Conservation (phyloP, 2,888 invertebrate species). For the Junonia oenone region DNA sequence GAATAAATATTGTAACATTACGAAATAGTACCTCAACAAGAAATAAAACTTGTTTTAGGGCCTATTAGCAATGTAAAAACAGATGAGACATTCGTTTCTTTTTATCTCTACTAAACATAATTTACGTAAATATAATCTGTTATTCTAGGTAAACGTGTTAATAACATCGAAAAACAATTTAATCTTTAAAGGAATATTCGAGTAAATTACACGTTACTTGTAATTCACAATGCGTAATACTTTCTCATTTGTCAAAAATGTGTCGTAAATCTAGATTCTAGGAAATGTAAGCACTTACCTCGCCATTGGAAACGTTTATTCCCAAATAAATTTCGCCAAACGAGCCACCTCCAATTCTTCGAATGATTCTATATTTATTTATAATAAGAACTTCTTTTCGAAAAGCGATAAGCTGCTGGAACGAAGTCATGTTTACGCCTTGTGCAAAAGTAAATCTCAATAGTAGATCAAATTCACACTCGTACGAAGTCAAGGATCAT, state of each 20-base stretch:
- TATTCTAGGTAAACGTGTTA: neutral
- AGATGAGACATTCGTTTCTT: neutral
- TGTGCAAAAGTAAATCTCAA: constrained; percentile 16
- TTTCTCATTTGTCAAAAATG: neutral
- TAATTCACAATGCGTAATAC: neutral
- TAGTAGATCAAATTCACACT: constrained; percentile 19
- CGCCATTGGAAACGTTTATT: constrained; percentile 94
- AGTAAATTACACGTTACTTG: neutral
- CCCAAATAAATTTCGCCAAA: constrained; percentile 99
- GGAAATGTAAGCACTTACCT: constrained; percentile 76
- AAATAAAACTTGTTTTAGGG: neutral
- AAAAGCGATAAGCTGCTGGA: constrained; percentile 38
- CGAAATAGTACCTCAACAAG: neutral
- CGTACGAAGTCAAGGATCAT: constrained; percentile 28
- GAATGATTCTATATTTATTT: constrained; percentile 95
- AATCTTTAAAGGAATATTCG: neutral
- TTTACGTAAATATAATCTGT: neutral
- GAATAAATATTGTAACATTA: neutral
- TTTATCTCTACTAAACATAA: neutral
- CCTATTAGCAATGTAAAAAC: neutral
- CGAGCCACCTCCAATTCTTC: constrained; percentile 99
- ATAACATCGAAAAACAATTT: neutral
- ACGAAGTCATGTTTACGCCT: constrained; percentile 37
- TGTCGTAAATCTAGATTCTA: neutral
- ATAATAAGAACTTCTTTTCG: constrained; percentile 63